phyloP scores from a whole-genome alignment of 2,888 invertebrate genomes.

The Deilephila porcellus region DNA sequence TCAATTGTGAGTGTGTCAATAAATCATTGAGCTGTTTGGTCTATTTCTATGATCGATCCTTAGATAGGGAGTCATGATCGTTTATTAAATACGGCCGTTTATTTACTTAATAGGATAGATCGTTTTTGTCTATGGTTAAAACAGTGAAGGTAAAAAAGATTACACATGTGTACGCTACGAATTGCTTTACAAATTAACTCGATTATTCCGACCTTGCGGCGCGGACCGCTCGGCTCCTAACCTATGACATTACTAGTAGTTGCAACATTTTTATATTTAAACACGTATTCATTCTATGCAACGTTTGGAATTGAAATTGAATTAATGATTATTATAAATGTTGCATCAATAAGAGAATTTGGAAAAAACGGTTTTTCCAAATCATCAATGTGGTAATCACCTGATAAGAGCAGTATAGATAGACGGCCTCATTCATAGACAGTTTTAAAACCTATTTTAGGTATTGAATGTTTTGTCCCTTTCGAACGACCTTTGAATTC shows the following conservation, averaged over 20 bases:
- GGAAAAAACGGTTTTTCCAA: background rate
- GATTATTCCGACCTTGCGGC: slow-evolving; percentile 25
- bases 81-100: background rate
- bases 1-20: background rate
- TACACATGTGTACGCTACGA: background rate
- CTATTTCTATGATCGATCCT: too few species aligned
- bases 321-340: background rate
- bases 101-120: too few species aligned
- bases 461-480: too few species aligned
- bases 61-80: too few species aligned
- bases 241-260: slow-evolving; percentile 17
- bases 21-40: too few species aligned
- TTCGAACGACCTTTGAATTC: too few species aligned
- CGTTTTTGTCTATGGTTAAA: background rate
- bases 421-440: too few species aligned
- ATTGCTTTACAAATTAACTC: slow-evolving; percentile 18
- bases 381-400: too few species aligned
- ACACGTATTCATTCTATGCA: background rate
- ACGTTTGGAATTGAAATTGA: background rate
- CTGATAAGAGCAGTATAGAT: too few species aligned
- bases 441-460: too few species aligned
- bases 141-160: slow-evolving; percentile 3
- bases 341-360: background rate
- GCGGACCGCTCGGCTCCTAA: slow-evolving; percentile 5
- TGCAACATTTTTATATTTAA: slow-evolving; percentile 19